A percentile compares a stretch with the other conserved stretches of the same genome.
These are phyloP conservation scores for Mesorhabditis belari DNA, from an alignment of 2,888 invertebrate genomes.

Conservation along the genomic window DNA sequence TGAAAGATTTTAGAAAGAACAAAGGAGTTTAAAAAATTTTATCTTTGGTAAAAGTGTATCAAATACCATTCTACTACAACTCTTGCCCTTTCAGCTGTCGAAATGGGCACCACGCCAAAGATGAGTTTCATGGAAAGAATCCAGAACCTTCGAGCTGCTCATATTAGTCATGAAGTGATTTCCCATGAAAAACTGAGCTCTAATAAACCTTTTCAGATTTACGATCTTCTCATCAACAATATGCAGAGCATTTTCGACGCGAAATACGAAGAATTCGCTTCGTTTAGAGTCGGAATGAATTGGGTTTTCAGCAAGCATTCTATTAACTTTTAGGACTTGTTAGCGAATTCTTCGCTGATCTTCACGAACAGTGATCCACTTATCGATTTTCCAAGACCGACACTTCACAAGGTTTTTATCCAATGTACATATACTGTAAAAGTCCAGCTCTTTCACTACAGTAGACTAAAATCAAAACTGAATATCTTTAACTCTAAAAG, in stretches of 20 bases:
- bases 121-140: neutral
- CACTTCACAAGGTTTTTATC: neutral
- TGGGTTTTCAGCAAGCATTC: neutral
- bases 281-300: neutral
- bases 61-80: too few species aligned
- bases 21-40: too few species aligned
- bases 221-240: neutral
- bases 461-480: too few species aligned
- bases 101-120: neutral
- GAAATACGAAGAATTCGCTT: neutral
- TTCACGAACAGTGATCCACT: neutral
- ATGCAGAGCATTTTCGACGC: neutral
- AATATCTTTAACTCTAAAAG: too few species aligned
- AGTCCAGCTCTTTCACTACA: too few species aligned
- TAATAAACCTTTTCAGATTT: too few species aligned
- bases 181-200: too few species aligned
- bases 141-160: neutral
- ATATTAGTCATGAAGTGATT: neutral
- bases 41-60: too few species aligned
- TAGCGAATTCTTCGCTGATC: neutral
- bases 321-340: neutral
- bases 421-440: too few species aligned
- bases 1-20: too few species aligned
- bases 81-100: neutral
- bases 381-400: neutral